These are phyloP conservation scores for Daubentonia madagascariensis DNA, from an alignment of 2,113 vertebrate species.

Conservation along the genomic window DNA sequence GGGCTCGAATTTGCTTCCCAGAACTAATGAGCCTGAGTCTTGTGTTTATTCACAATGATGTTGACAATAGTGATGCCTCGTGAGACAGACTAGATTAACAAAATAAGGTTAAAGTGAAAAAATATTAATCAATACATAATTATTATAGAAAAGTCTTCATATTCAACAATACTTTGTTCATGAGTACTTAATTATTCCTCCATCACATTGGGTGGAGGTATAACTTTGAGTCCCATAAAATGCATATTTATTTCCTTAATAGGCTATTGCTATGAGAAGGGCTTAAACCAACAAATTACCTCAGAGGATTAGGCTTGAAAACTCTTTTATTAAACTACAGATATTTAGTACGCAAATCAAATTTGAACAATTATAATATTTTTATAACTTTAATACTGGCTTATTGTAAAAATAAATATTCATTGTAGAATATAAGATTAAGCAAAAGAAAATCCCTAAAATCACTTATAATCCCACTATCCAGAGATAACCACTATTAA, in stretches of 20 bases:
- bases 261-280: neutral
- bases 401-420: neutral
- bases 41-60: neutral
- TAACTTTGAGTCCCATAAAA: conserved; percentile 3
- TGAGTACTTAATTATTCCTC: neutral
- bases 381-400: neutral
- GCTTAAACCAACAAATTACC: neutral
- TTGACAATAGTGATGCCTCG: neutral
- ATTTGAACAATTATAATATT: neutral
- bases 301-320: neutral
- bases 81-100: neutral
- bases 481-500: neutral
- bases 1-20: neutral
- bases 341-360: neutral
- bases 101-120: neutral
- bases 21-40: neutral
- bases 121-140: neutral
- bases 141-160: neutral
- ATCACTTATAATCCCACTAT: neutral
- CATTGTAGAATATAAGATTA: neutral
- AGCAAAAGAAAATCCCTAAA: neutral
- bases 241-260: neutral
- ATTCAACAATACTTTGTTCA: neutral
- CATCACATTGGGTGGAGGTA: neutral
- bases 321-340: neutral